These are phyloP conservation scores for Baronia brevicornis DNA, from an alignment of 2,888 invertebrate species.

Conservation along the genomic window DNA sequence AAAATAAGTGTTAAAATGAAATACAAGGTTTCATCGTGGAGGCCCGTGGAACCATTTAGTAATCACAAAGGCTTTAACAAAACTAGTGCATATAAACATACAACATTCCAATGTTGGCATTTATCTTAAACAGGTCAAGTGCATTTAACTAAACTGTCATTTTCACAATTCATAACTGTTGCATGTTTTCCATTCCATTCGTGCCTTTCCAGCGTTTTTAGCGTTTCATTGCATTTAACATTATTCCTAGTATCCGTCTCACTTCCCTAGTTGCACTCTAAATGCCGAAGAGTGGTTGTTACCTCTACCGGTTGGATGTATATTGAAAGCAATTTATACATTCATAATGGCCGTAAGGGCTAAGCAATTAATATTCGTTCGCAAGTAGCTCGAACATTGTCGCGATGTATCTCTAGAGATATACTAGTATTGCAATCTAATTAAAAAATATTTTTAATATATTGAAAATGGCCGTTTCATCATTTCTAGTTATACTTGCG, in stretches of 20 bases:
- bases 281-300: conserved; percentile 71
- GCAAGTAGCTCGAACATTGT: conserved; percentile 32
- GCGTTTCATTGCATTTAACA: conserved; percentile 24
- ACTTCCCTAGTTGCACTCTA: conserved; percentile 67
- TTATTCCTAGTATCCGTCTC: conserved; percentile 56
- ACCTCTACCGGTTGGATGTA: conserved; percentile 28
- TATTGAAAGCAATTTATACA: conserved; percentile 22
- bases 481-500: conserved; percentile 19
- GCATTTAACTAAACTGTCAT: conserved; percentile 10
- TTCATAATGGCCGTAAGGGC: neutral
- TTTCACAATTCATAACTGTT: conserved; percentile 18
- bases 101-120: conserved; percentile 42
- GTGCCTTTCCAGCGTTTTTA: conserved; percentile 18
- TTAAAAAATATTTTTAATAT: conserved; percentile 17
- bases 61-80: conserved; percentile 24
- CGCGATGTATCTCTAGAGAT: conserved; percentile 19
- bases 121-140: conserved; percentile 23
- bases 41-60: conserved; percentile 54
- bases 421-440: conserved; percentile 18
- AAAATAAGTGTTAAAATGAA: too few relatives aligned
- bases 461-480: neutral
- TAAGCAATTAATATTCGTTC: conserved; percentile 18
- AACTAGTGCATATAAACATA: conserved; percentile 19
- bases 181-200: conserved; percentile 21
- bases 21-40: too few relatives aligned